Percentiles rank a stretch among this genome's conserved stretches.
These are phyloP conservation scores for Drosophila baimaii DNA, from an alignment of 1,140 invertebrate species.

Conservation along the genomic window DNA sequence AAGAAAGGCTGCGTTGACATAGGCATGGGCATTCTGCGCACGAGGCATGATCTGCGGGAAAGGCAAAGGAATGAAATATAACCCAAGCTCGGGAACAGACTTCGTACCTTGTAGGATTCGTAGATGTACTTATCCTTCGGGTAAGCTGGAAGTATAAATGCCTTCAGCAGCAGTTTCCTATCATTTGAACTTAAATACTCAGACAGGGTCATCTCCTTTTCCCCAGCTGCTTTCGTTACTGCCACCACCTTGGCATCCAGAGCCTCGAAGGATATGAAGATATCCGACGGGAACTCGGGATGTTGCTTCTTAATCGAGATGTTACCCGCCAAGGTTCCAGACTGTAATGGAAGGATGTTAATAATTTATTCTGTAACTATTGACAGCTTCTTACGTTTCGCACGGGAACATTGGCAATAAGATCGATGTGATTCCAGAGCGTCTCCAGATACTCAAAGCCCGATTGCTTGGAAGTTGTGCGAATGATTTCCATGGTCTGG, in stretches of 20 bases:
- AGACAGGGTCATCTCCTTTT: constrained; percentile 54
- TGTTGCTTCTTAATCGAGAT: constrained; percentile 90
- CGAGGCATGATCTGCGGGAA: constrained; percentile 87
- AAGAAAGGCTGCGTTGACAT: constrained; percentile 92
- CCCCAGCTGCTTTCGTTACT: constrained; percentile 29
- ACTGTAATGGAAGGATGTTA: constrained; percentile 24
- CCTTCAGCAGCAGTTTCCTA: constrained; percentile 57
- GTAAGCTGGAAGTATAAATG: constrained; percentile 66
- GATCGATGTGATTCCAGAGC: constrained; percentile 86
- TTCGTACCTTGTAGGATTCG: constrained; percentile 86
- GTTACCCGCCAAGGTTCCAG: constrained; percentile 91
- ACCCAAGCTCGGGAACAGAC: fast-evolving
- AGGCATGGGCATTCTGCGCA: constrained; percentile 92
- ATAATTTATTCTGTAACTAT: no score
- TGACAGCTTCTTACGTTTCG: constrained; percentile 86
- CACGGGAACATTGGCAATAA: constrained; percentile 90
- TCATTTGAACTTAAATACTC: constrained; percentile 54
- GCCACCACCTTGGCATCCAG: constrained; percentile 85
- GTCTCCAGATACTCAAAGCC: constrained; percentile 85
- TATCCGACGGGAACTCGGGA: constrained; percentile 90
- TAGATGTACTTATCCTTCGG: constrained; percentile 66
- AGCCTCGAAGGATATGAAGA: constrained; percentile 90
- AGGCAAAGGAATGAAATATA: not conserved
- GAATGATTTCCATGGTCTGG: constrained; percentile 87
- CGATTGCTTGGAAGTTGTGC: constrained; percentile 84